Percentiles rank a stretch among this genome's conserved stretches.
These are phyloP conservation scores for Pseudomugil gertrudae DNA, from an alignment of 2,797 vertebrate genomes.

Conservation along the genomic window DNA sequence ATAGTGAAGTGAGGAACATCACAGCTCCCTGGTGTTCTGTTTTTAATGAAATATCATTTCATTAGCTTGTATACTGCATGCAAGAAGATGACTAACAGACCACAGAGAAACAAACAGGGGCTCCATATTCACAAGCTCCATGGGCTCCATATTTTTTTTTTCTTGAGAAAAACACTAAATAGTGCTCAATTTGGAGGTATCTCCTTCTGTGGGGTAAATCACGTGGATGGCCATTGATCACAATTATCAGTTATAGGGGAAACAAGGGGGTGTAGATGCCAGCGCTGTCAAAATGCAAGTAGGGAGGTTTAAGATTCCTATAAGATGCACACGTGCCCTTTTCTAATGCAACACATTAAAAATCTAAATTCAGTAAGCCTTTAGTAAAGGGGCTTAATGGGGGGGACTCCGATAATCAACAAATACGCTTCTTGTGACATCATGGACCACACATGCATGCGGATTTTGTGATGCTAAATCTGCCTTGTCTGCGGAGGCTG, in stretches of 20 bases:
- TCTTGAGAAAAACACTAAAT: conserved; percentile 21
- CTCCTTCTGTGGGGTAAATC: conserved; percentile 56
- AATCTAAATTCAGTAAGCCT: conserved; percentile 1
- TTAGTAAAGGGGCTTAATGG: too few relatives aligned
- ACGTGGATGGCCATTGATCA: conserved; percentile 58
- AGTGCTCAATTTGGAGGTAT: conserved; percentile 38
- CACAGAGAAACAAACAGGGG: conserved; percentile 35
- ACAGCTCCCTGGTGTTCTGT: conserved; percentile 51
- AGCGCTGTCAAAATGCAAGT: conserved; percentile 48
- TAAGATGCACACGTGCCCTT: conserved; percentile 17
- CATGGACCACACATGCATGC: conserved; percentile 49
- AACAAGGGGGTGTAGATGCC: conserved; percentile 22
- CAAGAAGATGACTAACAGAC: conserved; percentile 45
- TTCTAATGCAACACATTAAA: conserved; percentile 22
- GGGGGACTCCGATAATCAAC: conserved; percentile 35
- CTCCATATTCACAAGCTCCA: conserved; percentile 57
- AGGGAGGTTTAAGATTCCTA: conserved; percentile 16
- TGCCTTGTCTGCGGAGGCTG: background rate
- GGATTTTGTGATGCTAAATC: conserved; percentile 35
- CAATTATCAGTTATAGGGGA: conserved; percentile 40
- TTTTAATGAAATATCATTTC: conserved; percentile 67
- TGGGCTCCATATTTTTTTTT: conserved; percentile 31
- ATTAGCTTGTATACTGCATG: conserved; percentile 57
- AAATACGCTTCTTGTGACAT: conserved; percentile 30
- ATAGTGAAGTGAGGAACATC: conserved; percentile 34